Base-by-base conservation (phyloP, 37 sponge, comb jelly and placozoan genomes). In the Axinella damicornis region DNA sequence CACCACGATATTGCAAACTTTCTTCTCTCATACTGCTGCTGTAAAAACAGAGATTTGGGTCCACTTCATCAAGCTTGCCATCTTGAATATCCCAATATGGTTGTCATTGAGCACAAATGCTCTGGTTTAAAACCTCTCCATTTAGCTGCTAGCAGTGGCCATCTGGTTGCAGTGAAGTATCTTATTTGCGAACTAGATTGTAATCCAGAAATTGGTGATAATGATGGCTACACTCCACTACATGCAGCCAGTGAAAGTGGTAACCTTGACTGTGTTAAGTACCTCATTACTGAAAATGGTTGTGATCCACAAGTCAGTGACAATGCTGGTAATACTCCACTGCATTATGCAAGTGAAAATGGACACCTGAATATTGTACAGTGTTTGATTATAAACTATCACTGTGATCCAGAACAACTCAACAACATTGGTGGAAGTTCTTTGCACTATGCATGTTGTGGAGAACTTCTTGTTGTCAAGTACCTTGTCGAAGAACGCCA, bases 241-340 rank as follows among this genome's bases (percentile, higher is more conserved):
- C 79, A 78, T 41, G 39, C 61, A 19, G 79, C 79, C 25, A 63
- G 66, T 41, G 62, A 40, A 36, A 61, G 31, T 36, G 79, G 79
- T 5, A 39, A 78, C 24, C 53, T 78, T 9, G 66, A 52, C 1
- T 5, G 62, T 38, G 62, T 63, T 27, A 61, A 63, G 28, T 63
- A 78, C 53, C 66, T 78, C n/a, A 64, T 57, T n/a, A 33, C 25
- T 21, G 79, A 61, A 24, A 66, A 58, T 4, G 19, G 38, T 63
- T 46, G 46, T 46, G 9, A 9, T 9, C 46, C 46, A 46, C 6
- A 46, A 46, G 6, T 12, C 9, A 9, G 46, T 9, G 46, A 46
- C 9, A 9, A 12, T 46, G 46, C 4, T 9, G 46, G 46, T 9
- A 12, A 46, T 36, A 78, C 79, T 9, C 79, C 79, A 1, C 79